A percentile compares a stretch with the other conserved stretches of the same genome.
These are phyloP conservation scores for Drosophila varians DNA, from an alignment of 1,140 invertebrate species.

Conservation along the genomic window DNA sequence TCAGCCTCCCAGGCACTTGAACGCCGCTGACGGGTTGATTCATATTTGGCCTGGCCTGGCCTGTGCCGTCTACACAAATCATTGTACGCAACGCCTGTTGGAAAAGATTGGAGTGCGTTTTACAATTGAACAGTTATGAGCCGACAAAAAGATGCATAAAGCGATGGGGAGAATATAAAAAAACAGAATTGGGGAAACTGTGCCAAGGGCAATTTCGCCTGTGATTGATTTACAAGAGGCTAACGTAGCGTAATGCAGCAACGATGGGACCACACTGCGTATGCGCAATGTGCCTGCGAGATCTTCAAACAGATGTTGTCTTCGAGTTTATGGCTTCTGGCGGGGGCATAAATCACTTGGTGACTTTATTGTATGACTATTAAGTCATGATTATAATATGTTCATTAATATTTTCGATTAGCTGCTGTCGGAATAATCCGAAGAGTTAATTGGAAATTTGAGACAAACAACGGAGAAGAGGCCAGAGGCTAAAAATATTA, in stretches of 20 bases:
- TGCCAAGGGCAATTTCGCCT: slow-evolving; percentile 78
- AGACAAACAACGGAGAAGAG: slow-evolving; percentile 45
- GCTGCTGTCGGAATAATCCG: slow-evolving; percentile 54
- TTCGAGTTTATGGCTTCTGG: slow-evolving; percentile 1
- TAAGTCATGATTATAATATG: slow-evolving; percentile 79
- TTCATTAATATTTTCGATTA: slow-evolving; percentile 69
- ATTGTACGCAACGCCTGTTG: slow-evolving; percentile 66
- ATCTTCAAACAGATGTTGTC: slow-evolving; percentile 21
- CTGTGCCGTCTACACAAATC: slow-evolving; percentile 69
- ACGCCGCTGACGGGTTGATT: slow-evolving; percentile 42
- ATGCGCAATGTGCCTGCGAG: slow-evolving; percentile 50
- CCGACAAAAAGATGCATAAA: slow-evolving; percentile 27
- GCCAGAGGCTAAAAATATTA: slow-evolving; percentile 22
- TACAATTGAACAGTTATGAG: slow-evolving; percentile 36
- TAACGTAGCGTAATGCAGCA: slow-evolving; percentile 2
- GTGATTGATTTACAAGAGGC: slow-evolving; percentile 74
- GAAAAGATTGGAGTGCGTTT: slow-evolving; percentile 58
- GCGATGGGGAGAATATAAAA: slow-evolving; percentile 27
- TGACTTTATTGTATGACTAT: slow-evolving; percentile 54
- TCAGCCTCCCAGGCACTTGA: slow-evolving; percentile 13
- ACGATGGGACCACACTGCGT: slow-evolving; percentile 50
- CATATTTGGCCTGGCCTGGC: slow-evolving; percentile 60
- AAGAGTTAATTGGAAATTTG: slow-evolving; percentile 58
- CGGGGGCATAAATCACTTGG: slow-evolving; percentile 35
- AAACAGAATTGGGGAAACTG: slow-evolving; percentile 23